Conservation (phyloP, 2,888 invertebrate genomes). For the Microdon myrmicae region DNA sequence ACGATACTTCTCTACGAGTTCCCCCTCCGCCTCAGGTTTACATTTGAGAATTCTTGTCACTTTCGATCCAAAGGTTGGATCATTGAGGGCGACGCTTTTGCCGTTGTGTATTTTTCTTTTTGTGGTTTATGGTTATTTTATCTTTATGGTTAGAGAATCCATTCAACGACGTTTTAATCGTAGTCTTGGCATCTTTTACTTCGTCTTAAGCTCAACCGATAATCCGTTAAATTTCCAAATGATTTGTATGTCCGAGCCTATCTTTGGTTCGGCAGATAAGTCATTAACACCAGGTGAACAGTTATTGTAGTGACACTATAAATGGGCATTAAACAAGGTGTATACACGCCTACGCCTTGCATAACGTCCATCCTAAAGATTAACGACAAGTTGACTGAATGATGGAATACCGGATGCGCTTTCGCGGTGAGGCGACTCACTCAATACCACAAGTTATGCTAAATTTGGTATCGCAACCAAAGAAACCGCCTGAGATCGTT, state of each 20-base stretch:
- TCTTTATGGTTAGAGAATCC: constrained; percentile 38
- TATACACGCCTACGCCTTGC: no score
- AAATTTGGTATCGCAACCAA: no score
- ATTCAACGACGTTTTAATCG: constrained; percentile 39
- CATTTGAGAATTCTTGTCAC: constrained; percentile 34
- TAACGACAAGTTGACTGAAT: no score
- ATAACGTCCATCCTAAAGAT: no score
- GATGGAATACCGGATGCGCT: no score
- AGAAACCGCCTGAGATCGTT: no score
- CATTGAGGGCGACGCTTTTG: no score
- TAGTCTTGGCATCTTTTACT: constrained; percentile 36
- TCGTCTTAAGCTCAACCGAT: constrained; percentile 23
- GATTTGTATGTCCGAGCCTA: constrained; percentile 32
- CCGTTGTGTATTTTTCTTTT: no score
- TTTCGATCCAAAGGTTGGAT: constrained; percentile 28
- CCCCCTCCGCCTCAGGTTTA: constrained; percentile 29
- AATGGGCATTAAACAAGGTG: no score
- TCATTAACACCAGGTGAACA: constrained; percentile 39
- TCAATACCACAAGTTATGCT: no score
- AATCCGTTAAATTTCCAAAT: constrained; percentile 44
- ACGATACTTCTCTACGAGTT: constrained; percentile 36
- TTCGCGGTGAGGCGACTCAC: no score
- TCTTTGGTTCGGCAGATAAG: constrained; percentile 22
- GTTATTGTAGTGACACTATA: no score
- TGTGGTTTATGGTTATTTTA: constrained; percentile 36